Evolutionary conservation across 2,888 invertebrate genomes (phyloP), one percentile per base, ranked within the genome.

Genomic region (Agonopterix alstromeriana): DNA sequence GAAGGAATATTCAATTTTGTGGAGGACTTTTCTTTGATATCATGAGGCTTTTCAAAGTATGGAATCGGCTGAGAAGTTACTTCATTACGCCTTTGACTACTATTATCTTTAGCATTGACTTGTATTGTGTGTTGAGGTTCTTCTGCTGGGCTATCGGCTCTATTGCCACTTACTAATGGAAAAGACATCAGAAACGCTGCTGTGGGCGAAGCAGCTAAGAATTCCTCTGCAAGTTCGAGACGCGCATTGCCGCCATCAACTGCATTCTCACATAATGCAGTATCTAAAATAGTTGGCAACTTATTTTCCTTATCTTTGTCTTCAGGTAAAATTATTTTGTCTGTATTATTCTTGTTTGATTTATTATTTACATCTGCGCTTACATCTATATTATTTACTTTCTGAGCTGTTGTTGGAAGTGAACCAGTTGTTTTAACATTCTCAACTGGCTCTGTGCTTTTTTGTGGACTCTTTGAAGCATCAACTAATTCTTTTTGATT

Each of bases 101-200:
- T 41, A 49, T 36, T 62, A 36, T 77, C 74, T 53, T 74, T 84
- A 11, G 60, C 38, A 55, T 63, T 71, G 10, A 55, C 36, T 51
- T 65, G 71, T 45, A 60, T 44, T 35, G 66, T 51, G 53, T 50
- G 73, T 45, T 73, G 70, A 2, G 64, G 57, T 51, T 87, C 88
- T 49, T 88, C 88, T 27, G 82, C 80, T 8, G 89, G 88, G 51
- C 89, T 89, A 43, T 89, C 89, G 35, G 88, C 89, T 58, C 89
- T 77, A 53, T 87, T 88, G 1, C 89, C 89, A 62, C 88, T 93
- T 0, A 94, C 94, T 45, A 94, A 74, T 0, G 94, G 94, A 65
- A 94, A 94, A 1, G 94, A 93, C 82, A 93, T 90, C 9, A 94
- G 80, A 68, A 94, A 94, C 1, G 94, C 94, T 10, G 94, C 94